These are phyloP conservation scores for Lysiphlebus fabarum DNA, from an alignment of 1,140 invertebrate genomes.

Conservation along the genomic window DNA sequence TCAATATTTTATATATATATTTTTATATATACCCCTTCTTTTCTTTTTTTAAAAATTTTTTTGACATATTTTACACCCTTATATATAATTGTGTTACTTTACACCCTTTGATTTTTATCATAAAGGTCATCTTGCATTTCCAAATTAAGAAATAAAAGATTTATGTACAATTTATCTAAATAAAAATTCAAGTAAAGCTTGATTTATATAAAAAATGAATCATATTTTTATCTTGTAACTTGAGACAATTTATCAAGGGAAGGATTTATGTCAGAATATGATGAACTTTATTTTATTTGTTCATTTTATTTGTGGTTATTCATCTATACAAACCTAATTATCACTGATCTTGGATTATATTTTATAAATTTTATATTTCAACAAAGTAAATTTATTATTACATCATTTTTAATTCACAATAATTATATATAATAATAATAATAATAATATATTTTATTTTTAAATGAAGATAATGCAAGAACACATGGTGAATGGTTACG, in stretches of 20 bases:
- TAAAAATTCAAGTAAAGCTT: conserved; percentile 23
- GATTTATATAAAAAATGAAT: conserved; percentile 31
- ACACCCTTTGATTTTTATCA: not conserved
- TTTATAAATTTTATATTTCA: not conserved
- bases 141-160: conserved; percentile 22
- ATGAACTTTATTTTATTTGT: conserved; percentile 28
- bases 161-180: conserved; percentile 27
- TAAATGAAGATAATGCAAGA: conserved; percentile 17
- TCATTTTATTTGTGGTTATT: conserved; percentile 23
- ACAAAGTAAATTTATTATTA: too few relatives aligned
- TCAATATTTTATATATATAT: conserved; percentile 5
- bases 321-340: conserved; percentile 31
- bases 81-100: conserved; percentile 4
- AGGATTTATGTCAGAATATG: conserved; percentile 38
- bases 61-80: not conserved
- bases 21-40: conserved; percentile 6
- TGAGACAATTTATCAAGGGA: conserved; percentile 34
- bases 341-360: conserved; percentile 24
- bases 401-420: too few relatives aligned
- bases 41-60: not conserved
- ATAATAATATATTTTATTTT: too few relatives aligned
- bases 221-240: conserved; percentile 33
- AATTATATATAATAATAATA: too few relatives aligned
- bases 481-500: conserved; percentile 48
- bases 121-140: not conserved